phyloP scores from a whole-genome alignment of 23 tunicate species.

The Botrylloides violaceus region DNA sequence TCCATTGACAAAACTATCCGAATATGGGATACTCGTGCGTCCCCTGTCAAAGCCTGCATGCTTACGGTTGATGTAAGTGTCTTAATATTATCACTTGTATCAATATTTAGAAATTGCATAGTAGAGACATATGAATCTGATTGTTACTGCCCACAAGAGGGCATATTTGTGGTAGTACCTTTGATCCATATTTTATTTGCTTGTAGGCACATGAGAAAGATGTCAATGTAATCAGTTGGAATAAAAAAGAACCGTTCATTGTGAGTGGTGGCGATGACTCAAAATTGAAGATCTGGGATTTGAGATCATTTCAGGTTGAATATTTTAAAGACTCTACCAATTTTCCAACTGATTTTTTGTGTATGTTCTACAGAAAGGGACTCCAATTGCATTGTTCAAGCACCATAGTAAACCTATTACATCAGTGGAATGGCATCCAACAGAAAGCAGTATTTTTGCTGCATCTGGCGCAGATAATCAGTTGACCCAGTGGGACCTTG shows the following conservation, averaged over 20 bases:
- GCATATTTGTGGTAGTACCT: background rate
- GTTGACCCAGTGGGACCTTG: slow-evolving; percentile 87
- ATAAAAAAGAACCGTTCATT: slow-evolving; percentile 79
- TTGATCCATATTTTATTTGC: background rate
- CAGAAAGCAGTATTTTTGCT: slow-evolving; percentile 85
- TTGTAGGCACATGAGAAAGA: slow-evolving; percentile 69
- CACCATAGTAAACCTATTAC: slow-evolving; percentile 91
- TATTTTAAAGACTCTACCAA: background rate
- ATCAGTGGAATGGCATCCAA: slow-evolving; percentile 87
- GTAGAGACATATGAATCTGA: slow-evolving; percentile 1
- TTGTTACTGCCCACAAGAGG: background rate
- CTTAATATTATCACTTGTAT: background rate
- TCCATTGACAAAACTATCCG: slow-evolving; percentile 76
- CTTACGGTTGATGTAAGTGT: slow-evolving; percentile 24
- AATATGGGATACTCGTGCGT: slow-evolving; percentile 83
- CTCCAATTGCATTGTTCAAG: slow-evolving; percentile 68
- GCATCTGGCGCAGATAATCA: slow-evolving; percentile 90
- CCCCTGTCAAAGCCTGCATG: slow-evolving; percentile 75
- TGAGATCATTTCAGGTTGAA: slow-evolving; percentile 48
- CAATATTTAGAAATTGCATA: background rate
- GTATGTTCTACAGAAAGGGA: slow-evolving; percentile 22
- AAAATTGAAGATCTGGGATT: slow-evolving; percentile 84
- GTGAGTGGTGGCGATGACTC: slow-evolving; percentile 96
- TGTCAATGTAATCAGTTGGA: slow-evolving; percentile 97
- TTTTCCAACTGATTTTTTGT: background rate